Evolutionary conservation across 2,888 invertebrate genomes (phyloP).

Genomic region (Endotricha flammealis): DNA sequence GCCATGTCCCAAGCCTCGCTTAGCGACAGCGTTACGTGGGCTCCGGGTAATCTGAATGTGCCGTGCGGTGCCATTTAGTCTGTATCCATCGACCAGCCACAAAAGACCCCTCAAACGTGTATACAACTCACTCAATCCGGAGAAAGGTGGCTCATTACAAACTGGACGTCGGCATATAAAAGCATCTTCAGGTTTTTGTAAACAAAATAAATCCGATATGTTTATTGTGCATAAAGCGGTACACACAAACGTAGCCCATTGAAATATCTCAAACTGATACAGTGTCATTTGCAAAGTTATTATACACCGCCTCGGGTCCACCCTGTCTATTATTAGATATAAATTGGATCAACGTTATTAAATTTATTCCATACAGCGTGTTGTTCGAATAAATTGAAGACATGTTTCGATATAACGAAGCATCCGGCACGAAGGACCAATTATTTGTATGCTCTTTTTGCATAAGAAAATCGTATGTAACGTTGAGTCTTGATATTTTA

Average conservation of each 20-base stretch:
- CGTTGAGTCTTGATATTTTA: constrained; percentile 28
- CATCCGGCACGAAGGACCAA: constrained; percentile 24
- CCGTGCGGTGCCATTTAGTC: constrained; percentile 26
- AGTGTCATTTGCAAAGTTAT: constrained; percentile 3
- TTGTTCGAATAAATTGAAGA: constrained; percentile 11
- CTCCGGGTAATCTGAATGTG: constrained; percentile 5
- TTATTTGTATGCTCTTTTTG: constrained; percentile 27
- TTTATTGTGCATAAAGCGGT: constrained; percentile 23
- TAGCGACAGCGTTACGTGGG: constrained; percentile 10
- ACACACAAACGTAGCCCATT: constrained; percentile 25
- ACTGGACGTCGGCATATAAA: constrained; percentile 11
- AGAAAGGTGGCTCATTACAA: constrained; percentile 17
- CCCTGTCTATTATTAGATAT: neutral
- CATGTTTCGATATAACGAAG: constrained; percentile 12
- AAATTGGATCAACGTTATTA: constrained; percentile 13
- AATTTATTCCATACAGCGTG: constrained; percentile 12
- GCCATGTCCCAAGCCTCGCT: constrained; percentile 2
- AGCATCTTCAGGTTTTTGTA: constrained; percentile 27
- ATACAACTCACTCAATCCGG: neutral
- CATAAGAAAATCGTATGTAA: constrained; percentile 25
- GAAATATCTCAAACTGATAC: constrained; percentile 11
- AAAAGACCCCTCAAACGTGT: constrained; percentile 10
- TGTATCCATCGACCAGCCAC: constrained; percentile 13
- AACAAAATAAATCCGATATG: constrained; percentile 31
- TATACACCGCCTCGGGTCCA: neutral